Percentiles rank a stretch among this genome's conserved stretches.
Evolutionary conservation across 2,888 invertebrate species (phyloP).

Genomic region (Eupithecia insigniata): DNA sequence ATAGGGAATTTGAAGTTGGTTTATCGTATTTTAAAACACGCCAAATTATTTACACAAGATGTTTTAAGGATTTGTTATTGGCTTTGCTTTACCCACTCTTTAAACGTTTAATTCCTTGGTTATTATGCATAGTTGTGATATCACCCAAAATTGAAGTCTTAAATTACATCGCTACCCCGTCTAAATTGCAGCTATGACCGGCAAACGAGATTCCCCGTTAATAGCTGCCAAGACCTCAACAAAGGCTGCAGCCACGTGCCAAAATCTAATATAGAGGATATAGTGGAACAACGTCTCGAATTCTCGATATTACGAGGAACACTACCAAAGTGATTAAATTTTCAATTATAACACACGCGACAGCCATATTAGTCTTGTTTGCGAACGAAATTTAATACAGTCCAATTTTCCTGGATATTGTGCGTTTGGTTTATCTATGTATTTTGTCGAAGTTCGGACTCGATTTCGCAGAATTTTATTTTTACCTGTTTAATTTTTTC

Average conservation of each 20-base stretch:
- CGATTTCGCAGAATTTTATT: neutral
- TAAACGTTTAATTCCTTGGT: neutral
- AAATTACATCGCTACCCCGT: neutral
- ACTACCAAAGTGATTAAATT: conserved; percentile 18
- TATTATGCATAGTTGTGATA: neutral
- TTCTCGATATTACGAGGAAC: conserved; percentile 5
- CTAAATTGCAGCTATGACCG: neutral
- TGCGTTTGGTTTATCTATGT: neutral
- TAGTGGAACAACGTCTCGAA: neutral
- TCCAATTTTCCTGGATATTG: neutral
- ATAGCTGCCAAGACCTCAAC: conserved; percentile 7
- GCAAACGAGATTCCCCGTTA: neutral
- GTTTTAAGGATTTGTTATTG: too few species aligned
- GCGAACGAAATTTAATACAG: conserved; percentile 1
- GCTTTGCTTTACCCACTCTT: too few species aligned
- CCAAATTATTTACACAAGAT: too few species aligned
- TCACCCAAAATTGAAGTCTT: neutral
- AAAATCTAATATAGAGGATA: conserved; percentile 6
- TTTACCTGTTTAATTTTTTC: neutral
- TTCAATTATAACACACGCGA: conserved; percentile 15
- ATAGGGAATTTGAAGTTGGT: too few species aligned
- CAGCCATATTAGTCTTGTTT: conserved; percentile 13
- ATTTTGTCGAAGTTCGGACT: neutral
- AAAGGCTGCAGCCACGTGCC: conserved; percentile 2
- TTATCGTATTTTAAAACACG: too few species aligned